Conservation (phyloP, 2,888 invertebrate genomes). For the Calameuta idolon region DNA sequence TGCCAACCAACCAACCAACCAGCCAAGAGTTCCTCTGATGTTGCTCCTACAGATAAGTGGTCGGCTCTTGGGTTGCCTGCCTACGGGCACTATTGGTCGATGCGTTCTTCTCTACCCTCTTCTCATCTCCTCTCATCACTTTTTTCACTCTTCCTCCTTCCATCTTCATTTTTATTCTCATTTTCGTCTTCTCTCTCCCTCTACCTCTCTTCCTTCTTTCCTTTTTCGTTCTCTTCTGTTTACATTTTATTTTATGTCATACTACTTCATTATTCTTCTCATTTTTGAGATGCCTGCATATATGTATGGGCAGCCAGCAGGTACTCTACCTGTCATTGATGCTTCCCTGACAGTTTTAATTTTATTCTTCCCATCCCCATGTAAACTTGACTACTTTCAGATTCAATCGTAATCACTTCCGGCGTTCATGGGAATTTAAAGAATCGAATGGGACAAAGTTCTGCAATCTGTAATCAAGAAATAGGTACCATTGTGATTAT, state of each 20-base stretch:
- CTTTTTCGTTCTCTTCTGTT: slow-evolving; percentile 35
- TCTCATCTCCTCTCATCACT: slow-evolving; percentile 33
- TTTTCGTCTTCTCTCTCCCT: slow-evolving; percentile 17
- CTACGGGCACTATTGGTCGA: slow-evolving; percentile 60
- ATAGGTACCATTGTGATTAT: too few species aligned
- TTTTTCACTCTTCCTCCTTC: slow-evolving; percentile 22
- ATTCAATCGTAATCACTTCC: too few species aligned
- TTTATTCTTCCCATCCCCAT: too few species aligned
- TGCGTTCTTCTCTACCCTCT: slow-evolving; percentile 55
- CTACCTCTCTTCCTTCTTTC: slow-evolving; percentile 30
- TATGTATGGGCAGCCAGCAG: not conserved
- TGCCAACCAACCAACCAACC: slow-evolving; percentile 51
- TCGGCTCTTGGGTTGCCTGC: slow-evolving; percentile 60
- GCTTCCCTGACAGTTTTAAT: too few species aligned
- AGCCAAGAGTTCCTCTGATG: slow-evolving; percentile 61
- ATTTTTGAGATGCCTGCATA: slow-evolving; percentile 33
- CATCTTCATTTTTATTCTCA: slow-evolving; percentile 7
- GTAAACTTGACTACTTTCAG: too few species aligned
- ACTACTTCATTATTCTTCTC: slow-evolving; percentile 54
- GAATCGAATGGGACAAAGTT: too few species aligned
- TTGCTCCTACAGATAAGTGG: slow-evolving; percentile 64
- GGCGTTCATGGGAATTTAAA: too few species aligned
- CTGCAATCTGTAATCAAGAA: too few species aligned
- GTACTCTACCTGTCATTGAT: not conserved
- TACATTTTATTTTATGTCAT: slow-evolving; percentile 57